Base-by-base conservation (phyloP, 2,797 vertebrate species). In the Myotis daubentonii region DNA sequence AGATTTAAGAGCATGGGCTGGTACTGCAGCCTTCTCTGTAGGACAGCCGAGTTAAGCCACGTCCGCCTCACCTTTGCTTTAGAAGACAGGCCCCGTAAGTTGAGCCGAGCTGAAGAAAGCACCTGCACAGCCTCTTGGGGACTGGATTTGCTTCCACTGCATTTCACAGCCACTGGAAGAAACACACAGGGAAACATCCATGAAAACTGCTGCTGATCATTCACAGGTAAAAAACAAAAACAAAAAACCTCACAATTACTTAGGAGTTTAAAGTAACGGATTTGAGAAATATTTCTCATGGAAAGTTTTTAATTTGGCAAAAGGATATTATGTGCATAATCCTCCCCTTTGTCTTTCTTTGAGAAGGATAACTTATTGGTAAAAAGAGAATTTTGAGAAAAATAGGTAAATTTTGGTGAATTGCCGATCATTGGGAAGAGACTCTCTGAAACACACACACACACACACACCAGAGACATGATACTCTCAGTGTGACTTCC, bases 61-160 rank as follows among this genome's bases (percentile, higher is more conserved):
- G 28, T 41, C 81, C 83, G 76, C 20, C 98, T 97, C 97, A 99
- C 99, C 99, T 99, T 99, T 70, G 99, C 99, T 98, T 99, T 99
- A 88, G 98, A 98, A 74, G 97, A 97, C 95, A 99, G 98, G 87
- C 99, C 99, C 90, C 98, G 98, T 92, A 99, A 98, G 84, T 98
- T 99, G 97, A 99, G 99, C 19, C 99, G 99, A 94, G 99, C 98
- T 47, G 99, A 99, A 82, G 99, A 99, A 86, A 99, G 98, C 92
- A 99, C 97, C 97, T 99, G 99, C 16, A 99, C 96, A 93, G 99
- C 99, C 97, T 99, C 99, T 94, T 98, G 97, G 55, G 97, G 97
- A 95, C 98, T 99, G 16, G 91, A 96, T 97, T 99, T 99, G 93
- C 62, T 98, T 97, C 98, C 98, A 97, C 99, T 99, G 98, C 99